These are phyloP conservation scores for Antheraea mylitta DNA, from an alignment of 1,140 invertebrate species.

Conservation along the genomic window DNA sequence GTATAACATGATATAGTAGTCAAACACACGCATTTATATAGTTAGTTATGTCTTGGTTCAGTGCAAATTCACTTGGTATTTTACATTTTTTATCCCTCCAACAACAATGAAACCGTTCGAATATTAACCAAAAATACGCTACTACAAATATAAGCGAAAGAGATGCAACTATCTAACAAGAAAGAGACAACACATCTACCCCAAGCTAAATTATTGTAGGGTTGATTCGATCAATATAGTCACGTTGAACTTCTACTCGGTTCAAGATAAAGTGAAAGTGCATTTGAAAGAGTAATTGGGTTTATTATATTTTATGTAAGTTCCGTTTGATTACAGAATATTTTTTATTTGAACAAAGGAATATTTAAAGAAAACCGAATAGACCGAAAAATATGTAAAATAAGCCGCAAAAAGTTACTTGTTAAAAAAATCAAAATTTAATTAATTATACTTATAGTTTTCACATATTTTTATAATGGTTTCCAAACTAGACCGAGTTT, in stretches of 20 bases:
- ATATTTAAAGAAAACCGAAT: no score
- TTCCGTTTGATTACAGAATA: no score
- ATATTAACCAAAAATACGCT: not conserved
- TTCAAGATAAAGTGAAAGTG: not conserved
- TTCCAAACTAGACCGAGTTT: no score
- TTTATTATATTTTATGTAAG: not conserved
- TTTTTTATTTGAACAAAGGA: no score
- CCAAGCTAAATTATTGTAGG: conserved; percentile 5
- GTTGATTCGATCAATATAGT: conserved; percentile 8
- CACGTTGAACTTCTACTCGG: not conserved
- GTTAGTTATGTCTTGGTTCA: not conserved
- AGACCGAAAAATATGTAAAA: no score
- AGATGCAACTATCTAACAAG: not conserved
- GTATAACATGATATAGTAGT: not conserved
- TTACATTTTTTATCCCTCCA: no score
- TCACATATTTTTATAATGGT: no score
- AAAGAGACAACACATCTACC: conserved; percentile 5
- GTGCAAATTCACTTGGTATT: not conserved
- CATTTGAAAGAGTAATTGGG: not conserved
- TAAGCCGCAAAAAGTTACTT: no score
- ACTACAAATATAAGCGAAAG: not conserved
- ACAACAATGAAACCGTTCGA: not conserved
- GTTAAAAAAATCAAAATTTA: no score
- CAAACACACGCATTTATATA: not conserved
- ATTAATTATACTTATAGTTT: no score